Conservation (phyloP, 2,113 vertebrate genomes). For the Vulpes vulpes region DNA sequence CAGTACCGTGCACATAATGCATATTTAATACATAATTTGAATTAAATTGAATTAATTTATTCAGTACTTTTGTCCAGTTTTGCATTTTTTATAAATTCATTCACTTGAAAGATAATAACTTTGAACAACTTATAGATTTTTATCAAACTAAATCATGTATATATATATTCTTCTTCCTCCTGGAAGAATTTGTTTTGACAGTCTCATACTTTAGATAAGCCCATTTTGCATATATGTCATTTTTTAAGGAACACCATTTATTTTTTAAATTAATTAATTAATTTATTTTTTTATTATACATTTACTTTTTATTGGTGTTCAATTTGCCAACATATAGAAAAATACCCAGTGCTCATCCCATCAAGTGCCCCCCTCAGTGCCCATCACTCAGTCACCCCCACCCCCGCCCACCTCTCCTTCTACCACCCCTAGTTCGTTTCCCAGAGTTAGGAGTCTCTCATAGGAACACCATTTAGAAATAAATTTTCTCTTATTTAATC, state of each 20-base stretch:
- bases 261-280: too few relatives aligned
- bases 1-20: neutral
- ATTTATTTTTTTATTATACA: too few relatives aligned
- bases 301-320: too few relatives aligned
- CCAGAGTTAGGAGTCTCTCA: too few relatives aligned
- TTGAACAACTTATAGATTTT: conserved; percentile 55
- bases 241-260: conserved; percentile 64
- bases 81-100: conserved; percentile 9
- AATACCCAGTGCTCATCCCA: too few relatives aligned
- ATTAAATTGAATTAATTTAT: conserved; percentile 64
- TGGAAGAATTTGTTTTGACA: conserved; percentile 51
- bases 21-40: conserved; percentile 55
- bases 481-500: conserved; percentile 69
- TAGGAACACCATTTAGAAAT: conserved; percentile 63
- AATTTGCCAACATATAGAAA: too few relatives aligned
- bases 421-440: too few relatives aligned
- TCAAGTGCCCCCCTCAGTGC: too few relatives aligned
- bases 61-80: conserved; percentile 25
- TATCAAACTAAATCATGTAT: conserved; percentile 45
- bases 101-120: conserved; percentile 58
- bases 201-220: neutral
- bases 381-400: too few relatives aligned
- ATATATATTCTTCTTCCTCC: conserved; percentile 45
- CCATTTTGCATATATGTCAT: neutral
- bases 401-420: too few relatives aligned